phyloP scores from a whole-genome alignment of 2,113 vertebrate species.

The Oreamnos americanus region DNA sequence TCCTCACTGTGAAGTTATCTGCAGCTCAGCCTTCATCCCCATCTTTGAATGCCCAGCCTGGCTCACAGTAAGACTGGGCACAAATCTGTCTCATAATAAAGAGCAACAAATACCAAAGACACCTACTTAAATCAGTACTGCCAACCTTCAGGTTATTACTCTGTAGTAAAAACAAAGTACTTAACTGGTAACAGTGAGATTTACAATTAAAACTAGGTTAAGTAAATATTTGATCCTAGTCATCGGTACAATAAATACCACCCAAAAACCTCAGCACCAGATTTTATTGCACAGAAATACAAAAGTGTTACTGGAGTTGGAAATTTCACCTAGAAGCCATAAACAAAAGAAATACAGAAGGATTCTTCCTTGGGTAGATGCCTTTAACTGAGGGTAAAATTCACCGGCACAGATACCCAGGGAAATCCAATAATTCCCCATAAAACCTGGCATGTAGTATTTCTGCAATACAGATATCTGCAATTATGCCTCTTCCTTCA shows the following conservation, averaged over 20 bases:
- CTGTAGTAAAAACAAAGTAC: neutral
- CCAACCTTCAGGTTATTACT: neutral
- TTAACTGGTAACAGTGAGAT: neutral
- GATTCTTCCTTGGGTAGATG: neutral
- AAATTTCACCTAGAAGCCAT: neutral
- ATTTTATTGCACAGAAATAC: neutral
- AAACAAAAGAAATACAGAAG: neutral
- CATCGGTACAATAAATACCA: neutral
- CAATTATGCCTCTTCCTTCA: neutral
- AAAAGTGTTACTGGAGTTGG: neutral
- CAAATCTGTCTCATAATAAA: neutral
- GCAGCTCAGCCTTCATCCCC: neutral
- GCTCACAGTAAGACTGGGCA: neutral
- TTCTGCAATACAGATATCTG: neutral
- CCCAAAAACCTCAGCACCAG: neutral
- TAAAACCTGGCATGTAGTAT: neutral
- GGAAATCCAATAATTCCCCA: neutral
- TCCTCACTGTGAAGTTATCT: neutral
- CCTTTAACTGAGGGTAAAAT: neutral
- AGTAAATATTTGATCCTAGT: neutral
- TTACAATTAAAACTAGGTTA: neutral
- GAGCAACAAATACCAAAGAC: neutral
- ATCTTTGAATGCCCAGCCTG: neutral
- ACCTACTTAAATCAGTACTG: neutral
- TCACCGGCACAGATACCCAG: neutral